Evolutionary conservation across 2,888 invertebrate species (phyloP), one percentile per base, ranked within the genome.

Genomic region (Ametastegia equiseti): DNA sequence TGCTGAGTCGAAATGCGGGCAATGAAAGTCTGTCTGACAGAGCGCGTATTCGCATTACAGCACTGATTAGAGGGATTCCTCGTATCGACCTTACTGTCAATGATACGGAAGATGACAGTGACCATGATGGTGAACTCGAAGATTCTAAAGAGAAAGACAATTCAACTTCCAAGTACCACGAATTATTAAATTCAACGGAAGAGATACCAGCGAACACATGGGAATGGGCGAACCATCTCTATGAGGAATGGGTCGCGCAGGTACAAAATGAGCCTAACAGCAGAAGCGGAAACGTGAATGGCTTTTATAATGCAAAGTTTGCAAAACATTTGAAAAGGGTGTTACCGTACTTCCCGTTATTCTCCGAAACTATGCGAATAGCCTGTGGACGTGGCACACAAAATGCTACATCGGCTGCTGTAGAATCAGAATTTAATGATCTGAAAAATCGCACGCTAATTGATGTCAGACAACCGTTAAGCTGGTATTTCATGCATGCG

Each of bases 371-470:
- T 7, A 83, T 83, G 83, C n/a, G 15, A n/a, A 27, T 33, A 15
- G 27, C 47, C 6, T 80, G 79, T 30, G 80, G 79, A 11, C 71
- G 77, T 36, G 81, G 82, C 6, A 45, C 42, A n/a, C 39, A n/a
- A 36, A 73, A 54, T 5, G 36, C 81, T n/a, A 80, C 78, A 27
- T 83, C 83, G 57, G 73, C 82, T 27, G 80, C 81, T 9, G 79
- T 83, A 19, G 82, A 83, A 57, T 80, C 81, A 7, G 82, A 83
- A 42, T 82, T 81, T 11, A 80, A 83, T n/a, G 81, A 83, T 57
- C n/a, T 82, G 19, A 83, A 82, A 57, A 65, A 82, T 73, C 81
- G 83, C 3, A 50, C 60, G n/a, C 54, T 84, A 7, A 80, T 60
- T 57, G 33, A 82, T 50, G 81, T 39, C 1, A 19, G 36, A 13